phyloP scores from a whole-genome alignment of 2,888 invertebrate genomes.

The Papilio gigon region DNA sequence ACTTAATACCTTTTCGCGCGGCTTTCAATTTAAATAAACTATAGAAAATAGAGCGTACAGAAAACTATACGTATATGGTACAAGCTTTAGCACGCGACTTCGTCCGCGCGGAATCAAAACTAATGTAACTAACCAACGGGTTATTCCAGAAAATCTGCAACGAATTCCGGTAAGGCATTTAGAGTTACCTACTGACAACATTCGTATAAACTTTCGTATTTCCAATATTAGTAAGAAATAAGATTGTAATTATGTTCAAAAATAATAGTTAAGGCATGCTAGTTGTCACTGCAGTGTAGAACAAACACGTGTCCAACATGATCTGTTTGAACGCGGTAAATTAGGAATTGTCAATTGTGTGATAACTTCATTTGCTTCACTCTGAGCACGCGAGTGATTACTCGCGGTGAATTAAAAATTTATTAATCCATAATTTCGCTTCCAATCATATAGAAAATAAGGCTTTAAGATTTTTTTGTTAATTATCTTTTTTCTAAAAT shows the following conservation, averaged over 20 bases:
- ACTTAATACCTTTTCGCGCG: not conserved
- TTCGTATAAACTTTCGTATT: too few species aligned
- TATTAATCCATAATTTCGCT: not conserved
- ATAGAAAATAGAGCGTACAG: not conserved
- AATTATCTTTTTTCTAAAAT: too few species aligned
- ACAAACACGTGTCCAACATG: conserved; percentile 1
- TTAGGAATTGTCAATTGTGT: conserved; percentile 3
- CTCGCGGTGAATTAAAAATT: not conserved
- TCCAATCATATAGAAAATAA: too few species aligned
- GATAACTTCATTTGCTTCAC: not conserved
- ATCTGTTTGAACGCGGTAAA: not conserved
- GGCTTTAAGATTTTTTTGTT: too few species aligned
- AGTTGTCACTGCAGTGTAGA: not conserved
- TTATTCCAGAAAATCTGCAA: too few species aligned
- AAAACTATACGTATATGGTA: too few species aligned
- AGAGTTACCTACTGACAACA: too few species aligned
- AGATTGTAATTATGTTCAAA: not conserved
- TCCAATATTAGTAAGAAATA: too few species aligned
- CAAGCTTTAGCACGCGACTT: too few species aligned
- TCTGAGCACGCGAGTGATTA: not conserved
- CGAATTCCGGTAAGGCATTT: too few species aligned
- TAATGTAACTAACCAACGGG: too few species aligned
- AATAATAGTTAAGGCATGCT: not conserved
- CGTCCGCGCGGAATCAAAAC: too few species aligned
- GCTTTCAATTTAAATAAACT: not conserved